These are phyloP conservation scores for Zaprionus capensis DNA, from an alignment of 1,140 invertebrate genomes.

Conservation along the genomic window DNA sequence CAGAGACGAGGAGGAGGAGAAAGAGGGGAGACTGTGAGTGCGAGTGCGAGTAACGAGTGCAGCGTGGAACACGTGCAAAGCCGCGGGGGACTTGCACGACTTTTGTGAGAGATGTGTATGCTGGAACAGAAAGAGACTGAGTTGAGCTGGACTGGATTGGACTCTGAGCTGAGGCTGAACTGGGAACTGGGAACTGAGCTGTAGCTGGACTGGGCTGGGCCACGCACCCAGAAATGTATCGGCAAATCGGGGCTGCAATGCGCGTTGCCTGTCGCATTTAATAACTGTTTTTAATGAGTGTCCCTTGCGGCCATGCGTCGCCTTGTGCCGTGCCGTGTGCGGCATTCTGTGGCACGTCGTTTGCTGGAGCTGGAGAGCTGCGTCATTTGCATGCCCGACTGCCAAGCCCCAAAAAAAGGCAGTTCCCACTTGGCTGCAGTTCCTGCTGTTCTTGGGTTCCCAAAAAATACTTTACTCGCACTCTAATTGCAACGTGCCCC, in stretches of 20 bases:
- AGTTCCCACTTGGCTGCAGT: neutral
- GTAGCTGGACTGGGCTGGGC: constrained; percentile 48
- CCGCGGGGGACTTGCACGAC: constrained; percentile 82
- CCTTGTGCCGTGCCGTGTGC: constrained; percentile 11
- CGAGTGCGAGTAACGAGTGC: constrained; percentile 37
- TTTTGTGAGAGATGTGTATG: constrained; percentile 50
- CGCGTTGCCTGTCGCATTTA: constrained; percentile 82
- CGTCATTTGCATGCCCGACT: constrained; percentile 65
- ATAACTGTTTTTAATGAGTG: constrained; percentile 83
- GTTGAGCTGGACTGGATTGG: constrained; percentile 8
- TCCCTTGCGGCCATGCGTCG: constrained; percentile 71
- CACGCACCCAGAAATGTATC: constrained; percentile 68
- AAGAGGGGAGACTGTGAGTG: neutral
- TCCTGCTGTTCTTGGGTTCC: constrained; percentile 1
- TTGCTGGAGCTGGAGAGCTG: constrained; percentile 25
- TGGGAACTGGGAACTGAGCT: neutral
- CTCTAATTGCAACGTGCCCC: constrained; percentile 76
- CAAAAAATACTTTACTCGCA: constrained; percentile 26
- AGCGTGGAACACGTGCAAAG: constrained; percentile 82
- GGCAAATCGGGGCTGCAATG: constrained; percentile 47
- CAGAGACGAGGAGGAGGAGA: constrained; percentile 14
- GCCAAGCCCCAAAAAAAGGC: constrained; percentile 26
- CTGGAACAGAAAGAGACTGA: constrained; percentile 41
- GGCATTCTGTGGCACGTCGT: constrained; percentile 39
- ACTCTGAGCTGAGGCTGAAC: constrained; percentile 3